phyloP scores from a whole-genome alignment of 2,113 vertebrate species.

The Crotophaga sulcirostris region DNA sequence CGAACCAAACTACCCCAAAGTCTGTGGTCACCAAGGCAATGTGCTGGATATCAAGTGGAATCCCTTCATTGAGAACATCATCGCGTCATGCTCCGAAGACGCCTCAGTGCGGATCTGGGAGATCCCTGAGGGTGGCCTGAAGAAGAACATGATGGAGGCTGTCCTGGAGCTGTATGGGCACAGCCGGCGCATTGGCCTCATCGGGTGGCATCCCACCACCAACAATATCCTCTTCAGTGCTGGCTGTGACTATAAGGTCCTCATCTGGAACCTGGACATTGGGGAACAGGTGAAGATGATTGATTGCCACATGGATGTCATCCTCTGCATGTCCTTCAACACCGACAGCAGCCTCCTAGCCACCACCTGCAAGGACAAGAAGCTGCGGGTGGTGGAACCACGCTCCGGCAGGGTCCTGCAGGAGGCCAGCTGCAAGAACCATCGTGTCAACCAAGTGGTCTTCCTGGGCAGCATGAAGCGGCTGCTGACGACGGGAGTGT shows the following conservation, averaged over 20 bases:
- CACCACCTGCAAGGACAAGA: conserved; percentile 96
- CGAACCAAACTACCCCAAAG: conserved; percentile 92
- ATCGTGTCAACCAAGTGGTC: too few relatives aligned
- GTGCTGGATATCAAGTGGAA: conserved; percentile 99
- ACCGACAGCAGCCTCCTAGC: conserved; percentile 91
- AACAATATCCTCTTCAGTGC: conserved; percentile 96
- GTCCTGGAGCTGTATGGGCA: conserved; percentile 94
- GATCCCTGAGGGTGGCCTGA: conserved; percentile 91
- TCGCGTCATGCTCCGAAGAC: conserved; percentile 96
- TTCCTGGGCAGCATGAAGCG: too few relatives aligned
- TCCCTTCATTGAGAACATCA: conserved; percentile 97
- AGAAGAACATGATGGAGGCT: conserved; percentile 89
- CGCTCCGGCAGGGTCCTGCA: conserved; percentile 92
- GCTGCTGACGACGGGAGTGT: too few relatives aligned
- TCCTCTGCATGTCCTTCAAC: conserved; percentile 98
- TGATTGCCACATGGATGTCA: conserved; percentile 93
- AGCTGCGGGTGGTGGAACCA: conserved; percentile 90
- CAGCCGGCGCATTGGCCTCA: conserved; percentile 92
- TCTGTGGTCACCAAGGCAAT: conserved; percentile 95
- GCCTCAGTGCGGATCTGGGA: conserved; percentile 96
- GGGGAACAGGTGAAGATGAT: conserved; percentile 98
- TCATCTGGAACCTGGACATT: conserved; percentile 97
- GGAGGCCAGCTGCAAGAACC: too few relatives aligned
- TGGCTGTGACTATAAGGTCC: conserved; percentile 97
- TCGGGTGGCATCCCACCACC: conserved; percentile 97